Conservation (phyloP, 2,113 vertebrate genomes). For the Salminus brasiliensis region DNA sequence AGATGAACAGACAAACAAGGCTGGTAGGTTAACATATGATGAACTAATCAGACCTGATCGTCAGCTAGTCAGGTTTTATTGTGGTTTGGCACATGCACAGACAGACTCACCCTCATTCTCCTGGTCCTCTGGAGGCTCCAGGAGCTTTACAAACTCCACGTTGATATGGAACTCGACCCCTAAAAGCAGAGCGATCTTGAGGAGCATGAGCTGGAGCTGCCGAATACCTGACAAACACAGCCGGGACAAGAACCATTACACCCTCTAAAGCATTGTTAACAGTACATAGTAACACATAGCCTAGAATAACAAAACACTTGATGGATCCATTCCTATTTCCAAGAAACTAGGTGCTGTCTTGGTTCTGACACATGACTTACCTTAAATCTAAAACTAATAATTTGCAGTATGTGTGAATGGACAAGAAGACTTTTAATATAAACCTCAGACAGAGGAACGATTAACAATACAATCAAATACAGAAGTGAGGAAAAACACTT, state of each 20-base stretch:
- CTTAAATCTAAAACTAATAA: neutral
- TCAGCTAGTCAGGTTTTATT: neutral
- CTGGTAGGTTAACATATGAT: neutral
- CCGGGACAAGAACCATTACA: constrained; percentile 29
- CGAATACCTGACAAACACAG: constrained; percentile 85
- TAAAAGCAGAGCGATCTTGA: constrained; percentile 93
- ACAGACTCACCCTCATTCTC: constrained; percentile 85
- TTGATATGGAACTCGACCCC: constrained; percentile 96
- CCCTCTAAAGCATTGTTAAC: constrained; percentile 11
- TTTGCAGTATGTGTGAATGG: neutral
- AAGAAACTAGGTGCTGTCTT: neutral
- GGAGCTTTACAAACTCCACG: constrained; percentile 89
- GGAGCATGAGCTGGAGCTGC: constrained; percentile 93
- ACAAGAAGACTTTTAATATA: neutral
- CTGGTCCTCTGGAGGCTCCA: constrained; percentile 93
- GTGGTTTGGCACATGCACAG: neutral
- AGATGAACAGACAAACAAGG: neutral
- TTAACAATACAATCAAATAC: neutral
- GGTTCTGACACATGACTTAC: neutral
- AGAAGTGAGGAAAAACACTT: constrained; percentile 27
- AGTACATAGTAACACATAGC: neutral
- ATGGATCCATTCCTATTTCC: neutral
- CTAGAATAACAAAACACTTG: constrained; percentile 19
- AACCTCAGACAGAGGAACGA: neutral
- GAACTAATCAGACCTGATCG: neutral